Percentiles rank a stretch among this genome's conserved stretches.
phyloP scores from a whole-genome alignment of 2,888 invertebrate species.

The Dolichomitus sp. region DNA sequence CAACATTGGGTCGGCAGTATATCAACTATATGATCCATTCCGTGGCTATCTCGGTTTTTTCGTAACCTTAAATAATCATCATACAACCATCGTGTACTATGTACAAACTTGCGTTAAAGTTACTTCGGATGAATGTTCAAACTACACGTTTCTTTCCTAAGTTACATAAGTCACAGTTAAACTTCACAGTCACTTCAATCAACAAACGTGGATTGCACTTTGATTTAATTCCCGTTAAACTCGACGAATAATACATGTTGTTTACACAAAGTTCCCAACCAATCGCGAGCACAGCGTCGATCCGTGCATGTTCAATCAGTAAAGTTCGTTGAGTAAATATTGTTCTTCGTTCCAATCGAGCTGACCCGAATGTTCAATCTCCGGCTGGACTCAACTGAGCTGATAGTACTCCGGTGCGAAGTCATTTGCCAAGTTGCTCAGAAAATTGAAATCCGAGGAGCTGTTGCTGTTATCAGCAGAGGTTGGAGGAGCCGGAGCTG shows the following conservation, averaged over 20 bases:
- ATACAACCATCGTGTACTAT: conserved; percentile 41
- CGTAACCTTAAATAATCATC: conserved; percentile 39
- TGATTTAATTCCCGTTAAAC: conserved; percentile 50
- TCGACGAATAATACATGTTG: not conserved
- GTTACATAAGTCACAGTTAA: conserved; percentile 50
- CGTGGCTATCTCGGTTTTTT: not conserved
- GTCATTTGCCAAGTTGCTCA: conserved; percentile 96
- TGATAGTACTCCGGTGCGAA: conserved; percentile 97
- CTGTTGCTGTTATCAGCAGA: conserved; percentile 95
- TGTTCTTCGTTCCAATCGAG: conserved; percentile 84
- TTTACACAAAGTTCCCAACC: not conserved
- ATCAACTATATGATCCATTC: conserved; percentile 14
- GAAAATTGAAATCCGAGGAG: conserved; percentile 97
- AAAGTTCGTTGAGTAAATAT: conserved; percentile 82
- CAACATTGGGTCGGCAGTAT: conserved; percentile 11
- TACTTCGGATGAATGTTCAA: conserved; percentile 32
- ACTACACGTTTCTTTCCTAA: conserved; percentile 20
- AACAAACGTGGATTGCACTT: conserved; percentile 62
- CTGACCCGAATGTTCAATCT: conserved; percentile 78
- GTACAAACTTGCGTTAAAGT: conserved; percentile 36
- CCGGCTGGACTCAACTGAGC: conserved; percentile 88
- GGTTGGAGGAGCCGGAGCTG: conserved; percentile 86
- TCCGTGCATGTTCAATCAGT: conserved; percentile 71
- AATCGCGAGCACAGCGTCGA: not conserved
- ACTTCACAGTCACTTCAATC: conserved; percentile 54